Conservation (phyloP, 2,888 invertebrate genomes). For the Tachina grossa region DNA sequence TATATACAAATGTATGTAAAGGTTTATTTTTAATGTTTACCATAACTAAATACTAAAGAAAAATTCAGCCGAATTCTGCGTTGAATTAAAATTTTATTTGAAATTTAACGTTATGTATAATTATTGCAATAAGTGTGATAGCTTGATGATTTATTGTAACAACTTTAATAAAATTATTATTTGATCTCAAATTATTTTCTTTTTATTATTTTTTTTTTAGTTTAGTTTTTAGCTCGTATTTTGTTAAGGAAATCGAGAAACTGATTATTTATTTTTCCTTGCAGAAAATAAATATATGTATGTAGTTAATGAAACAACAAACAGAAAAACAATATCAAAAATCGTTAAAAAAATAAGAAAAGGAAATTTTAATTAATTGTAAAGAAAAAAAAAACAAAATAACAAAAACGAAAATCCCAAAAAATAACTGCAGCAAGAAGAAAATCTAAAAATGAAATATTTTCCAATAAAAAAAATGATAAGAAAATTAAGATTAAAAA, state of each 20-base stretch:
- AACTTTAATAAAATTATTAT: constrained; percentile 50
- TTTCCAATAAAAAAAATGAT: constrained; percentile 51
- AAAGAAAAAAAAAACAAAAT: constrained; percentile 37
- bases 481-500: constrained; percentile 39
- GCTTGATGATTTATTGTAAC: constrained; percentile 47
- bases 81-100: constrained; percentile 35
- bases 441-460: constrained; percentile 52
- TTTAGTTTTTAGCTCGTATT: constrained; percentile 11
- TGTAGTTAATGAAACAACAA: constrained; percentile 35
- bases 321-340: constrained; percentile 67
- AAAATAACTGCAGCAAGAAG: constrained; percentile 45
- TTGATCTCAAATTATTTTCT: constrained; percentile 62
- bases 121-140: constrained; percentile 51
- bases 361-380: constrained; percentile 53
- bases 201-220: constrained; percentile 8
- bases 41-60: constrained; percentile 24
- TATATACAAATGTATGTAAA: not conserved
- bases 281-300: constrained; percentile 28
- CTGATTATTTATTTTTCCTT: constrained; percentile 27
- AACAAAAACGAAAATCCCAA: constrained; percentile 15
- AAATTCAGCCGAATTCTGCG: not conserved
- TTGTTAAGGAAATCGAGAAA: constrained; percentile 17
- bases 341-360: constrained; percentile 53
- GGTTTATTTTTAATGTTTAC: not conserved
- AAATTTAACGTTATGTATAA: constrained; percentile 25